Percentiles rank a stretch among this genome's conserved stretches.
These are phyloP conservation scores for Alligator mississippiensis DNA, from an alignment of 2,113 vertebrate genomes.

Conservation along the genomic window DNA sequence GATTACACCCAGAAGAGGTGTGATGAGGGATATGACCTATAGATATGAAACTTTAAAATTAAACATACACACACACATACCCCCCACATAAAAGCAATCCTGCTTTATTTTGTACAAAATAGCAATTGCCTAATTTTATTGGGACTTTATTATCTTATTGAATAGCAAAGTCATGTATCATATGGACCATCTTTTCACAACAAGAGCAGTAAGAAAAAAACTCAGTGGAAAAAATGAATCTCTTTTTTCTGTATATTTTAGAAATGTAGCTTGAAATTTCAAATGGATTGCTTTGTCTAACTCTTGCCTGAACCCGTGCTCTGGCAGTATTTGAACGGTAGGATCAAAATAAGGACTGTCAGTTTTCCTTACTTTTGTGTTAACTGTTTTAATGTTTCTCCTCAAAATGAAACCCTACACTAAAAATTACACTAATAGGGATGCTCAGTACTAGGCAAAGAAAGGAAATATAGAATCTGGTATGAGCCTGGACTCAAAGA, in stretches of 20 bases:
- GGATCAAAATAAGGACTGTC: background rate
- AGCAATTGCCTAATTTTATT: background rate
- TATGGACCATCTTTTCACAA: background rate
- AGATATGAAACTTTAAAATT: background rate
- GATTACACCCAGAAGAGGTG: background rate
- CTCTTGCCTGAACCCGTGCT: background rate
- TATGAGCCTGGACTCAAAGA: rapidly evolving
- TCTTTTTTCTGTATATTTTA: background rate
- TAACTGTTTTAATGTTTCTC: background rate
- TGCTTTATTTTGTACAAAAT: background rate
- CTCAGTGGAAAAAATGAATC: background rate
- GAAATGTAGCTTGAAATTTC: background rate
- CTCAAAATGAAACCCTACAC: background rate
- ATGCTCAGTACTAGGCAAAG: background rate
- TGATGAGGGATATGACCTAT: background rate
- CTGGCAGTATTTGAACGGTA: background rate
- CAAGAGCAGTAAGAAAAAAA: too few species aligned
- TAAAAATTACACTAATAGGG: background rate
- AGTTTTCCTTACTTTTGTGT: background rate
- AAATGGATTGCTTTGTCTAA: background rate
- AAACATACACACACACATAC: background rate
- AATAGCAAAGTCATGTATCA: background rate
- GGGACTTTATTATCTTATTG: background rate
- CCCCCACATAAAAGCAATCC: background rate
- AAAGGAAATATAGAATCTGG: background rate